Percentiles rank a stretch among this genome's conserved stretches.
These are phyloP conservation scores for Euplexia lucipara DNA, from an alignment of 2,888 invertebrate genomes.

Conservation along the genomic window DNA sequence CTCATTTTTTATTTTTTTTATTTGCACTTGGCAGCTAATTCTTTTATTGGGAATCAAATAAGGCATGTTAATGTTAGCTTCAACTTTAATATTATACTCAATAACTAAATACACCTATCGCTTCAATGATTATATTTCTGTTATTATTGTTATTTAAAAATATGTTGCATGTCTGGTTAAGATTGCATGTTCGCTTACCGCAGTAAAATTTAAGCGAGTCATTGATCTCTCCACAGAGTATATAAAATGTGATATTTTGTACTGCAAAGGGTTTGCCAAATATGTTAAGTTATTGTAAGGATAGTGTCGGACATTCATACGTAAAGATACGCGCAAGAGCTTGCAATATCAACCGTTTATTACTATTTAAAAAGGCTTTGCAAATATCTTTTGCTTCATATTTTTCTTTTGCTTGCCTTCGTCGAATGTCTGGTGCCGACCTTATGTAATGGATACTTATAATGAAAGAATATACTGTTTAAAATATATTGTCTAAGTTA, in stretches of 20 bases:
- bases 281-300: slow-evolving; percentile 25
- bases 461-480: slow-evolving; percentile 3
- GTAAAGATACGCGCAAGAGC: not conserved
- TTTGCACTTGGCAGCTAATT: slow-evolving; percentile 37
- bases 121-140: slow-evolving; percentile 19
- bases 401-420: slow-evolving; percentile 7
- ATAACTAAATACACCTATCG: slow-evolving; percentile 10
- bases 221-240: slow-evolving; percentile 27
- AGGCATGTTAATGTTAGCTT: slow-evolving; percentile 40
- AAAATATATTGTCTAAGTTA: slow-evolving; percentile 8
- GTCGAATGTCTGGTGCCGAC: slow-evolving; percentile 19
- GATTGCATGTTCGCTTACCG: slow-evolving; percentile 47
- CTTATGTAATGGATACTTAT: slow-evolving; percentile 6
- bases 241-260: slow-evolving; percentile 24
- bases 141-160: slow-evolving; percentile 11
- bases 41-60: slow-evolving; percentile 14
- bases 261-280: not conserved
- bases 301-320: not conserved
- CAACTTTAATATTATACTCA: slow-evolving; percentile 12
- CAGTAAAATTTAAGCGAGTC: slow-evolving; percentile 25
- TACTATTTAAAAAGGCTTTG: not conserved
- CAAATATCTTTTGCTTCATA: slow-evolving; percentile 18
- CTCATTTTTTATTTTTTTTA: slow-evolving; percentile 57
- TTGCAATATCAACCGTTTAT: not conserved
- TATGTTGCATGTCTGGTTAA: slow-evolving; percentile 47